Conservation (phyloP, 2,888 invertebrate species). For the Nomada fucata region DNA sequence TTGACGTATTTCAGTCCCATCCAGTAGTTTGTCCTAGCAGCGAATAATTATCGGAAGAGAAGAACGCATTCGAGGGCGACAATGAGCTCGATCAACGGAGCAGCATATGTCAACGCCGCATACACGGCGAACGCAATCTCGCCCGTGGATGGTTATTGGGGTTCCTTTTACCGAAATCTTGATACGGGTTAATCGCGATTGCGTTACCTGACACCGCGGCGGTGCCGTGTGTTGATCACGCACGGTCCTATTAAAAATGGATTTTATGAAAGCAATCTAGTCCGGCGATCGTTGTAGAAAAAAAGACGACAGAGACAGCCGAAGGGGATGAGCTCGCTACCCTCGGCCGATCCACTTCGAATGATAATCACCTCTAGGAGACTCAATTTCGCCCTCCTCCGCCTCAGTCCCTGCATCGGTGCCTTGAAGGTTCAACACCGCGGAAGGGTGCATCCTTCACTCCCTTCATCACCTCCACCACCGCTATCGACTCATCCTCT, state of each 20-base stretch:
- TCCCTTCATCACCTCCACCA: conserved; percentile 62
- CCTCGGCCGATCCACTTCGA: conserved; percentile 77
- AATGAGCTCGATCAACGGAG: not conserved
- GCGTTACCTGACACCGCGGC: conserved; percentile 49
- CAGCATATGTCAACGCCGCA: not conserved
- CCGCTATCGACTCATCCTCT: conserved; percentile 55
- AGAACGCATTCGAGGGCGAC: not conserved
- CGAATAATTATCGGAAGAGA: not conserved
- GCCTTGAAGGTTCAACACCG: conserved; percentile 73
- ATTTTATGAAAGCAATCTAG: conserved; percentile 78
- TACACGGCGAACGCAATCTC: not conserved
- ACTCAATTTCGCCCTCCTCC: conserved; percentile 78
- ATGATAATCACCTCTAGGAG: conserved; percentile 82
- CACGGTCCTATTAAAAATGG: conserved; percentile 77
- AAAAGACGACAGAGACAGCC: conserved; percentile 60
- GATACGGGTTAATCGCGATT: conserved; percentile 19
- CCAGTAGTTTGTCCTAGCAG: not conserved
- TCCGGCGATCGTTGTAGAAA: conserved; percentile 70
- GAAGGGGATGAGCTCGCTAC: conserved; percentile 69
- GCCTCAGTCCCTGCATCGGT: conserved; percentile 58
- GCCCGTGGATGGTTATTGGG: conserved; percentile 9
- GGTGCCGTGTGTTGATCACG: conserved; percentile 67
- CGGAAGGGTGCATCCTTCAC: conserved; percentile 72
- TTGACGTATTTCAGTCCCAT: not conserved
- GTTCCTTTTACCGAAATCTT: conserved; percentile 7